These are phyloP conservation scores for Eumerus sabulonum DNA, from an alignment of 2,888 invertebrate species.

Conservation along the genomic window DNA sequence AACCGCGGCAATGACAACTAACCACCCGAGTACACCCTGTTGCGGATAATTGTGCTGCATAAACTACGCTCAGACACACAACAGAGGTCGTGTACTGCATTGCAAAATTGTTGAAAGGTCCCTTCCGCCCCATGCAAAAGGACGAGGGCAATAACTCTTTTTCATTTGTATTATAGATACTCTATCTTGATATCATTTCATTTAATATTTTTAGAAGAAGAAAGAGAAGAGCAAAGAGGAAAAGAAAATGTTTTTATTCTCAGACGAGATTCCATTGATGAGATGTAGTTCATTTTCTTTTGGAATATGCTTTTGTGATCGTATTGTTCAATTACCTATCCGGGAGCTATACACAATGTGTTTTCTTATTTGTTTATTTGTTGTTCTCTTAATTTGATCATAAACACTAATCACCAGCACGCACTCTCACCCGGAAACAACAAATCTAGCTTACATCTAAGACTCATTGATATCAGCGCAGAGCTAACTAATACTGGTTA, in stretches of 20 bases:
- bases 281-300: too few species aligned
- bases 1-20: slow-evolving; percentile 77
- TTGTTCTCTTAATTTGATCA: slow-evolving; percentile 25
- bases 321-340: slow-evolving; percentile 51
- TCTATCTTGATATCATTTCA: slow-evolving; percentile 50
- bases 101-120: too few species aligned
- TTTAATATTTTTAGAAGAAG: slow-evolving; percentile 48
- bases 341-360: slow-evolving; percentile 8
- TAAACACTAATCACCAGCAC: slow-evolving; percentile 12
- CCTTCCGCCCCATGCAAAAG: slow-evolving; percentile 43
- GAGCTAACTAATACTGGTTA: slow-evolving; percentile 61
- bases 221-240: slow-evolving; percentile 6
- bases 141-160: slow-evolving; percentile 59
- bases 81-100: slow-evolving; percentile 66
- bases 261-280: slow-evolving; percentile 66
- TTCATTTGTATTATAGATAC: slow-evolving; percentile 67
- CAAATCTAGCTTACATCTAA: slow-evolving; percentile 8
- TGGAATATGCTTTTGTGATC: slow-evolving; percentile 66
- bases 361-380: too few species aligned
- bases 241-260: slow-evolving; percentile 57
- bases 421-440: slow-evolving; percentile 31
- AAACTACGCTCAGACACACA: slow-evolving; percentile 57
- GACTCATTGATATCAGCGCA: slow-evolving; percentile 22
- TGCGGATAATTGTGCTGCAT: slow-evolving; percentile 70
- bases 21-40: slow-evolving; percentile 61